phyloP scores from a whole-genome alignment of 2,797 vertebrate species.

The Trachops cirrhosus region DNA sequence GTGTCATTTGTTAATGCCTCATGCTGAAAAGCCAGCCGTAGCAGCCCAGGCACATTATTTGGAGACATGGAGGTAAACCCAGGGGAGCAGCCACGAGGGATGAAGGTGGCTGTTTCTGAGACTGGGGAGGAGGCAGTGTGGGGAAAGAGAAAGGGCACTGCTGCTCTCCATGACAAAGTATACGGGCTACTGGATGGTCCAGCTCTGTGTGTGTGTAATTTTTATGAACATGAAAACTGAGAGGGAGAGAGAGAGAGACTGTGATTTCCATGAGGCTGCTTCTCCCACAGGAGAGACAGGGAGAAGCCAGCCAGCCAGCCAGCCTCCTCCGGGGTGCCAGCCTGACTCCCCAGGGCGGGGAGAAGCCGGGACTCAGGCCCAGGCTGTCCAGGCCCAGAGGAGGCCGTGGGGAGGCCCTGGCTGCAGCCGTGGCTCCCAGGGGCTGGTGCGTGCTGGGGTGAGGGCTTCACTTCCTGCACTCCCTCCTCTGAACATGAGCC shows the following conservation, averaged over 20 bases:
- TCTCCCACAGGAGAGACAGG: neutral
- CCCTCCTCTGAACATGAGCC: neutral
- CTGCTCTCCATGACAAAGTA: neutral
- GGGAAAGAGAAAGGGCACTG: neutral
- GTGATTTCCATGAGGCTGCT: neutral
- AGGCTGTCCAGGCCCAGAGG: neutral
- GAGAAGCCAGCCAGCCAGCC: neutral
- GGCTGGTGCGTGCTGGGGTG: fast-evolving
- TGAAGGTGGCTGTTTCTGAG: neutral
- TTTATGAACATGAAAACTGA: neutral
- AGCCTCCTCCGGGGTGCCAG: neutral
- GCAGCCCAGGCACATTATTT: neutral
- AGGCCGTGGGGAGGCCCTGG: neutral
- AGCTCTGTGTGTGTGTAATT: neutral
- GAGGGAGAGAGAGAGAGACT: neutral
- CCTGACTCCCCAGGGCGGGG: neutral
- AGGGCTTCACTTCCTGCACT: neutral
- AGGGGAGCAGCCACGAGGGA: neutral
- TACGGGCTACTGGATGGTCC: neutral
- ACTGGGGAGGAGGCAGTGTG: neutral
- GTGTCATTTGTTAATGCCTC: neutral
- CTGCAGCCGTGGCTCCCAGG: too few species aligned
- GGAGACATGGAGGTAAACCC: neutral
- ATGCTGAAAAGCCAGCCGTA: neutral
- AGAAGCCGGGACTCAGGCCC: neutral